phyloP scores from a whole-genome alignment of 2,113 vertebrate species.

The Rhinichthys klamathensis region DNA sequence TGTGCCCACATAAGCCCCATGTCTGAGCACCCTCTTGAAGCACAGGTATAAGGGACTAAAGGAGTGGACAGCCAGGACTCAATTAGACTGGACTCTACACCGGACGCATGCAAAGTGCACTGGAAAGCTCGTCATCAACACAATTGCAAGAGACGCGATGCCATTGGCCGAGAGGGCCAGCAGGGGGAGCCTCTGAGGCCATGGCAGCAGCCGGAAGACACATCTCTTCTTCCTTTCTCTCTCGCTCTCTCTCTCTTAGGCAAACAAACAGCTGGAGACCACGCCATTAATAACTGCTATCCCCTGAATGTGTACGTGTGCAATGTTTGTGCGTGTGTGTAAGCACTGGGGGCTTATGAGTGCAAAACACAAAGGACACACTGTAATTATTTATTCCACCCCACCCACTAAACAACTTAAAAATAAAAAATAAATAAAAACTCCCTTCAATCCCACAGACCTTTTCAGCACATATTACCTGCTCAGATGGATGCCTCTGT shows the following conservation, averaged over 20 bases:
- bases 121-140: slow-evolving; percentile 40
- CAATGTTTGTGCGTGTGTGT: background rate
- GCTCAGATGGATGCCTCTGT: slow-evolving; percentile 4
- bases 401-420: background rate
- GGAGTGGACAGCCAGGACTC: slow-evolving; percentile 54
- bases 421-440: background rate
- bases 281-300: slow-evolving; percentile 27
- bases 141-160: slow-evolving; percentile 45
- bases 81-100: slow-evolving; percentile 59
- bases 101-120: slow-evolving; percentile 71
- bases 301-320: background rate
- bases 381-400: slow-evolving; percentile 27
- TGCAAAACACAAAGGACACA: slow-evolving; percentile 37
- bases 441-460: slow-evolving; percentile 9
- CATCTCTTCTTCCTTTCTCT: slow-evolving; percentile 22
- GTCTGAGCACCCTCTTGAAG: slow-evolving; percentile 56
- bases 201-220: slow-evolving; percentile 23
- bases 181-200: slow-evolving; percentile 18
- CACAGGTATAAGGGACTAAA: slow-evolving; percentile 59
- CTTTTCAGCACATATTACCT: slow-evolving; percentile 12
- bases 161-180: background rate
- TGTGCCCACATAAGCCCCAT: slow-evolving; percentile 60
- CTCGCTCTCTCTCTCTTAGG: background rate
- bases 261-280: slow-evolving; percentile 32
- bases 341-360: slow-evolving; percentile 15